Evolutionary conservation across 2,888 invertebrate species (phyloP).

Genomic region (Panzeria rudis): DNA sequence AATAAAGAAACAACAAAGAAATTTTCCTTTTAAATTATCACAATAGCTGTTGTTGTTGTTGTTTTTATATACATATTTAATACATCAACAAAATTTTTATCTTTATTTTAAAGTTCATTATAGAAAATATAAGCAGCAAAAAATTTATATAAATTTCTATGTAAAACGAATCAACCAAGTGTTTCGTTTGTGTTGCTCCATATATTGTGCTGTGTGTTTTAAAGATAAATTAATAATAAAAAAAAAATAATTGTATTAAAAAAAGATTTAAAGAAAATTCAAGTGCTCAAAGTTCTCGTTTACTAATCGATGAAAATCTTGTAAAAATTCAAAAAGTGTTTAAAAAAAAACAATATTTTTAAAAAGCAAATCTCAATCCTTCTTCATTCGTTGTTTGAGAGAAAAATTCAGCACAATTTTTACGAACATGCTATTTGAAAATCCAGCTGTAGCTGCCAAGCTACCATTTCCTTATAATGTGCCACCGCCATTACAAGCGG

Average conservation of each 20-base stretch:
- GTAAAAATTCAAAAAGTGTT: conserved; percentile 8
- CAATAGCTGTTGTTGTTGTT: conserved; percentile 7
- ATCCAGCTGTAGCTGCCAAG: conserved; percentile 87
- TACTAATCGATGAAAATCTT: conserved; percentile 46
- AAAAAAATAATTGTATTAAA: neutral
- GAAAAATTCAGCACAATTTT: conserved; percentile 73
- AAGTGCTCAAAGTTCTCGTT: conserved; percentile 26
- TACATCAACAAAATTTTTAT: conserved; percentile 12
- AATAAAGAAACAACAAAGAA: neutral
- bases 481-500: conserved; percentile 87
- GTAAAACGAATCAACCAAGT: conserved; percentile 30
- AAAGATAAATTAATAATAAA: conserved; percentile 42
- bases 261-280: conserved; percentile 15
- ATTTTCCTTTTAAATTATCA: conserved; percentile 13
- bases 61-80: conserved; percentile 11
- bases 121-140: conserved; percentile 16
- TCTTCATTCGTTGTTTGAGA: conserved; percentile 12
- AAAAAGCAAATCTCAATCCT: conserved; percentile 30
- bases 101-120: conserved; percentile 28
- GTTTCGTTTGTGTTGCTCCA: neutral
- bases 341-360: conserved; percentile 30
- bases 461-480: conserved; percentile 89
- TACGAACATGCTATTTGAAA: conserved; percentile 88
- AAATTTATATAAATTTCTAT: conserved; percentile 16
- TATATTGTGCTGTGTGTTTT: conserved; percentile 22